A percentile compares a stretch with the other conserved stretches of the same genome.
Conservation (phyloP, 92 coral and sea anemone genomes). For the Zoanthus sansibaricus region DNA sequence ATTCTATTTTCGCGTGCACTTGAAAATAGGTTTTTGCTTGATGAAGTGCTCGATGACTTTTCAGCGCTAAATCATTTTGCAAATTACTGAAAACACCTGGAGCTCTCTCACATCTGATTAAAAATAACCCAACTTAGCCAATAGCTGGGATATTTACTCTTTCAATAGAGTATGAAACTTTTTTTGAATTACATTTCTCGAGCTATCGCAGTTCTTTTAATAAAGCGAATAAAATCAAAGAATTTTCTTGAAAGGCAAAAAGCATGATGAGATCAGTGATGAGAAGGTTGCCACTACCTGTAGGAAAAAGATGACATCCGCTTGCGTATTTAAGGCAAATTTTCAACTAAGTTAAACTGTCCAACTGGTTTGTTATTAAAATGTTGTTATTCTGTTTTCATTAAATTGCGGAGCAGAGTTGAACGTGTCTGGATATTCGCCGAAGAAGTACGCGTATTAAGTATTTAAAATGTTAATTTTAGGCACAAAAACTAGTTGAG, state of each 20-base stretch:
- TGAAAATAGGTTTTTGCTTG: constrained; percentile 47
- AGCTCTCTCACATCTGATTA: constrained; percentile 61
- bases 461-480: constrained; percentile 43
- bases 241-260: not conserved
- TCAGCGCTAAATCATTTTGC: constrained; percentile 69
- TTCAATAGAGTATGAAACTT: constrained; percentile 39
- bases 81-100: constrained; percentile 67
- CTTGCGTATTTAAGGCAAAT: constrained; percentile 35
- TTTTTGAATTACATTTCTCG: not conserved
- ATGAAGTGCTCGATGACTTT: constrained; percentile 49
- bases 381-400: constrained; percentile 44
- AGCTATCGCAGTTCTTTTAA: not conserved
- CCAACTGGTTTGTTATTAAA: constrained; percentile 43
- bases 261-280: constrained; percentile 9
- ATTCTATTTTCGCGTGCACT: constrained; percentile 46
- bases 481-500: not conserved
- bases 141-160: constrained; percentile 47
- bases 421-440: not conserved
- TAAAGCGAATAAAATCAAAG: not conserved
- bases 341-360: constrained; percentile 21
- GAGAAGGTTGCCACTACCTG: not conserved
- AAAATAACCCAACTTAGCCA: constrained; percentile 49
- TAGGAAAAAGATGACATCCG: constrained; percentile 17
- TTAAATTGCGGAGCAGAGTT: constrained; percentile 13
- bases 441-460: not conserved